Evolutionary conservation across 2,797 vertebrate genomes (phyloP).

Genomic region (Coendou prehensilis): DNA sequence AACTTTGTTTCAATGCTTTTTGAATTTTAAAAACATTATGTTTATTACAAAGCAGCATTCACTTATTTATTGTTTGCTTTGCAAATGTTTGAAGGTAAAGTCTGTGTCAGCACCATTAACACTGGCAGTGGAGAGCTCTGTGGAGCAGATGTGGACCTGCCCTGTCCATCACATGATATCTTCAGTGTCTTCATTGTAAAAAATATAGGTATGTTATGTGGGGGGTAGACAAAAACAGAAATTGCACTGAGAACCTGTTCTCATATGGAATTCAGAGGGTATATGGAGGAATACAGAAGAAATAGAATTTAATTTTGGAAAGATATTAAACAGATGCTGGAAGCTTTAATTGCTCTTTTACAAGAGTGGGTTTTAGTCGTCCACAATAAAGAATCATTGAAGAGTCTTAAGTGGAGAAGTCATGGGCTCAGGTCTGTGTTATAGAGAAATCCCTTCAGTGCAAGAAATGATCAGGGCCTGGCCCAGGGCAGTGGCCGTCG

Average conservation of each 20-base stretch:
- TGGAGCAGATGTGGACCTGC: no score
- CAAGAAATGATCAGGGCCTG: not conserved
- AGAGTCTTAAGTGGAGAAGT: not conserved
- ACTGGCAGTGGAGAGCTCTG: not conserved
- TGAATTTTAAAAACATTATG: not conserved
- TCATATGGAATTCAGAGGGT: not conserved
- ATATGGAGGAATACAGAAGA: not conserved
- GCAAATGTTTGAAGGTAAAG: not conserved
- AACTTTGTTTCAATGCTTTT: not conserved
- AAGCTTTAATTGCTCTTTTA: not conserved
- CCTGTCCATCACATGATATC: not conserved
- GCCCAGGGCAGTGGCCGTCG: no score
- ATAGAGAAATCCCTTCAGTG: not conserved
- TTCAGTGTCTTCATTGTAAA: not conserved
- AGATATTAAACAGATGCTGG: not conserved
- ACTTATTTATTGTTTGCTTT: not conserved
- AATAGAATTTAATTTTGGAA: not conserved
- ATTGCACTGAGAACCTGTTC: not conserved
- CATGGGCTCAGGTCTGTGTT: not conserved
- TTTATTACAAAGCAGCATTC: not conserved
- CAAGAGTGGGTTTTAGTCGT: not conserved
- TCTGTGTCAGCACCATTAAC: not conserved
- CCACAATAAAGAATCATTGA: not conserved
- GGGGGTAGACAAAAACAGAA: not conserved
- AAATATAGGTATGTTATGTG: not conserved